Evolutionary conservation across 2,888 invertebrate species (phyloP), one percentile per base, ranked within the genome.

Genomic region (Epinotia bilunana): DNA sequence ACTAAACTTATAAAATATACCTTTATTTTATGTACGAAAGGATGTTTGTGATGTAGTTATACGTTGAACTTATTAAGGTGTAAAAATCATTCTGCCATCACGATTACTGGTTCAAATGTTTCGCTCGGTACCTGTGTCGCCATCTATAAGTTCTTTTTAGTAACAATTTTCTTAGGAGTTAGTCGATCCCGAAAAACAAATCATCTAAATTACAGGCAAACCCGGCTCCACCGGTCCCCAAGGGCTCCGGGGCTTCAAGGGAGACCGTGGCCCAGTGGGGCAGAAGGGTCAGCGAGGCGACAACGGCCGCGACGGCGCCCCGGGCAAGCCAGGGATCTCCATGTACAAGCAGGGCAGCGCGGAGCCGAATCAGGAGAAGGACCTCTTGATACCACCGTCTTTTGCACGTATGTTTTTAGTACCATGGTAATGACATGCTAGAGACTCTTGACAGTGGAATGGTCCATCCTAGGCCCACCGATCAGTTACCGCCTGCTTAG

Each of bases 321-420:
- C 97, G 0, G 98, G 98, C n/a, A 95, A 95, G 68, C 98, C 98
- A 0, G 98, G 98, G 16, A 95, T 98, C 69, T 96, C 96, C 73
- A 96, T 97, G 1, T 98, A 97, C 95, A 96, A 95, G 82, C 95
- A 95, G 81, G 96, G 96, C 74, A 95, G 53, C 3, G 12, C 20
- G 28, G 68, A 68, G 0, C 55, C 16, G 23, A 68, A 58, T 39
- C 68, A 95, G 78, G 95, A 95, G 63, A 95, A 95, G 73, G 96
- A 97, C 78, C 92, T 98, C 57, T 95, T 98, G 53, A 96, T 98
- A 83, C 97, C 98, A n/a, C 98, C 98, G 49, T 96, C 97, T 53
- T 97, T 98, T 84, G 96, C 97, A 68, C 88, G 94, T 94, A 78
- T 88, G 90, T 83, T 46, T 83, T 46, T 46, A 53, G 3, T 33